Evolutionary conservation across 2,797 vertebrate species (phyloP).

Genomic region (Cynodonichthys magdalenae): DNA sequence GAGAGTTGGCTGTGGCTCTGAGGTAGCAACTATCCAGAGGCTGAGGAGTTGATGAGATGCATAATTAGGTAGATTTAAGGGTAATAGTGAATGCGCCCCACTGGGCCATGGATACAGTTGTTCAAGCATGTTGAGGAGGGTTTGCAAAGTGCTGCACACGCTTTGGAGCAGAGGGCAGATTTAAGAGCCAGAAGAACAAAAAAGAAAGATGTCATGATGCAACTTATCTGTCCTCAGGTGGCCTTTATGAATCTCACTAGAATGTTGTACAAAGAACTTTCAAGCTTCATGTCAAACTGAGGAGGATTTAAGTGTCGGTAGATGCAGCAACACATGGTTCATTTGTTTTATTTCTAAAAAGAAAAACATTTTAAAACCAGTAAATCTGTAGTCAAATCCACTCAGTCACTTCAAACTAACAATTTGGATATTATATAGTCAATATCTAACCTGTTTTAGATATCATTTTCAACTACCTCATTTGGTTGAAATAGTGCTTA

Average conservation of each 20-base stretch:
- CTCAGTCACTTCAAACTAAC: too few relatives aligned
- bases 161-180: constrained; percentile 35
- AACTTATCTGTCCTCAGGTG: constrained; percentile 21
- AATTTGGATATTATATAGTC: too few relatives aligned
- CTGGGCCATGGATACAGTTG: constrained; percentile 60
- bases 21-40: constrained; percentile 58
- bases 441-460: too few relatives aligned
- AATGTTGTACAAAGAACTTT: constrained; percentile 12
- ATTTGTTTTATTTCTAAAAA: too few relatives aligned
- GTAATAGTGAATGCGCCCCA: constrained; percentile 50
- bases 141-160: constrained; percentile 30
- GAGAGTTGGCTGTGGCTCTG: constrained; percentile 29
- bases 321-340: too few relatives aligned
- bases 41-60: constrained; percentile 67
- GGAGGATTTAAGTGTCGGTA: neutral
- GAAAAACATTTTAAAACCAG: too few relatives aligned
- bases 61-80: constrained; percentile 77
- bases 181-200: constrained; percentile 38
- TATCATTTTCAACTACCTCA: too few relatives aligned
- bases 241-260: constrained; percentile 1
- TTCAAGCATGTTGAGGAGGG: constrained; percentile 58
- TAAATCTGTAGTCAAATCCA: too few relatives aligned
- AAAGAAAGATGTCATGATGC: constrained; percentile 27
- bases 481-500: too few relatives aligned
- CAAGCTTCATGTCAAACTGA: neutral